phyloP scores from a whole-genome alignment of 2,113 vertebrate species.

The Xenus cinereus region DNA sequence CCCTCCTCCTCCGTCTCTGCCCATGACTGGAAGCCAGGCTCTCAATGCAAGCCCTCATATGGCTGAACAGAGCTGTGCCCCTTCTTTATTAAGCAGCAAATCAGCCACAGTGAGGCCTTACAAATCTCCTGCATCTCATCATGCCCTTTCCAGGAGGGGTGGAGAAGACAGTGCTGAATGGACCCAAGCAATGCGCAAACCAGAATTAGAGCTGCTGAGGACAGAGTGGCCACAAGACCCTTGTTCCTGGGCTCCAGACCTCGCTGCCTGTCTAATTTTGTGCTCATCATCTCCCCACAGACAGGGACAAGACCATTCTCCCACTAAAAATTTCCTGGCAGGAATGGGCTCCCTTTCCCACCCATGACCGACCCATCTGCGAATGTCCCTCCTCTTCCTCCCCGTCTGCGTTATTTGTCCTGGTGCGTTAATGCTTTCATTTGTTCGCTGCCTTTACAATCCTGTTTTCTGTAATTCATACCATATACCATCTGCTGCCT shows the following conservation, averaged over 20 bases:
- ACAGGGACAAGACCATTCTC: neutral
- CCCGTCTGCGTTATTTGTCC: neutral
- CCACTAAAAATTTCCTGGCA: neutral
- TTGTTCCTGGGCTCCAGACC: neutral
- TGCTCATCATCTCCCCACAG: neutral
- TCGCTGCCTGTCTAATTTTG: fast-evolving
- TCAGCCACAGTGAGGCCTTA: neutral
- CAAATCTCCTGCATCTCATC: neutral
- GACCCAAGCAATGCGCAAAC: neutral
- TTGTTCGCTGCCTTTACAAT: neutral
- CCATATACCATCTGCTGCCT: constrained; percentile 32
- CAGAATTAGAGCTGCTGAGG: neutral
- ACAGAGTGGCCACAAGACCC: neutral
- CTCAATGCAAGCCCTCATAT: neutral
- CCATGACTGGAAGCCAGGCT: neutral
- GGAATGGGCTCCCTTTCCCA: neutral
- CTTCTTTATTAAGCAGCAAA: neutral
- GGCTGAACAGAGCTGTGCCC: neutral
- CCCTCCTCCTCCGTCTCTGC: neutral
- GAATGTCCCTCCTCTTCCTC: neutral
- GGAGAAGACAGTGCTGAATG: neutral
- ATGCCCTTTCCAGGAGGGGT: neutral
- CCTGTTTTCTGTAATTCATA: neutral
- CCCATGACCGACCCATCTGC: neutral
- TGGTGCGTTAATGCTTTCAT: neutral